Base-by-base conservation (phyloP, 2,113 vertebrate genomes). In the Cygnus atratus region DNA sequence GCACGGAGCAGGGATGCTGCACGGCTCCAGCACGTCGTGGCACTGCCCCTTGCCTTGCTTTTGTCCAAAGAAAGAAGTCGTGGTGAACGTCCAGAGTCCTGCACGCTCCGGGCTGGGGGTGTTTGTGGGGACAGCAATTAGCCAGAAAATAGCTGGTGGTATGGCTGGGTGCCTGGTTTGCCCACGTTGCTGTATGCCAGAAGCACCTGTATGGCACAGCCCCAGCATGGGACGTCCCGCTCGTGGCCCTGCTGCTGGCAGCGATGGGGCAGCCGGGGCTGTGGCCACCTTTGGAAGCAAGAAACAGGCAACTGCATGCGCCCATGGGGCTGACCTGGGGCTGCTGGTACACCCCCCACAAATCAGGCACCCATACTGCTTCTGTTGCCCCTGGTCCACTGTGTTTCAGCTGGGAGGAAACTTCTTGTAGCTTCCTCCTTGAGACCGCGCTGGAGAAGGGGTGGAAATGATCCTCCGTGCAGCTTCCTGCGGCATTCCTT, bases 21-120 rank as follows among this genome's bases (percentile, higher is more conserved):
- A 4, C 4, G 5, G 46, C 10, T 2, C 13, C 29, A 10, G 46
- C 43, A 43, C 39, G n/a, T 37, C 1, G 0, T 10, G 85, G 65
- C 26, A 1, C 2, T 5, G 39, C 6, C 62, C 7, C 4, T 39
- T 2, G 0, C 33, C 21, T 33, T 0, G 63, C 43, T 10, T 41
- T 3, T 48, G 7, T 31, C 29, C 28, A 6, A 39, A 48, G 19
- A 1, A 59, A 58, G 65, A 29, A 3, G 1, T 44, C 1, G 2
- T 50, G 39, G 41, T 16, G 13, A n/a, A 31, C 22, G 9, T 3
- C 83, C 25, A 0, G 0, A 37, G 9, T 26, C 11, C 31, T 10
- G 22, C n/a, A 63, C 4, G 11, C 37, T 41, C 37, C 26, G 1
- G 9, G 57, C 0, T 4, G 50, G 24, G 50, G 37, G 26, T 22